Base-by-base conservation (phyloP, 1,140 invertebrate species). In the Lamellibrachia luymesi region DNA sequence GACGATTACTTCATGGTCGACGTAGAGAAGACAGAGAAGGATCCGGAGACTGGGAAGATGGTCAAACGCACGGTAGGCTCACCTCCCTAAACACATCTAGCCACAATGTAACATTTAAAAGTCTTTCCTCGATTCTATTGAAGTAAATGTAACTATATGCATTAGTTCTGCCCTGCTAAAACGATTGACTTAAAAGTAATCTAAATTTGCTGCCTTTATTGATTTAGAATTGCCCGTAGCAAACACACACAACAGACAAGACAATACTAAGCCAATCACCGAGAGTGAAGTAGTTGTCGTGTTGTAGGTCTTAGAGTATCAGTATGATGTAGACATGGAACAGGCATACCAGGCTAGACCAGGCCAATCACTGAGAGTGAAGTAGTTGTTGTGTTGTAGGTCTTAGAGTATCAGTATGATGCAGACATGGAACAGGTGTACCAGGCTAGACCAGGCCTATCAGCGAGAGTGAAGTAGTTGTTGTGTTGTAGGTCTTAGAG, bases 1-100 rank as follows among this genome's bases (percentile, higher is more conserved):
- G 98, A 99, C 96, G 98, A 99, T 97, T 99, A 99, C 96, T 99
- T 99, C 95, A 98, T 99, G 96, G 97, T 98, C 91, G 98, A 99
- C 97, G 97, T 97, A 92, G 98, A 99, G 96, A 97, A 98, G 94
- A 97, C 98, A 95, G 97, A 97, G 94, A 97, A 97, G 52, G 98
- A 98, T 95, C 97, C 97, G 8, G 97, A 98, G 94, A 98, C 98
- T 93, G 98, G 98, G 22, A 98, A 98, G 95, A 97, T 97, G 95
- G 96, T 97, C 13, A 97, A 96, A 93, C 96, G 97, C 90, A 97
- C 97, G 96, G 97, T 97, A 95, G 94, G 94, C 52, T 56, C 52
- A 6, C 17, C 13, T 80, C 64, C 25, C 38, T 38, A 38, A 38
- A 38, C 38, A 38, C 38, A 38, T 38, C 38, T 38, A 38, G 38